phyloP scores from a whole-genome alignment of 2,113 vertebrate species.

The Procavia capensis region DNA sequence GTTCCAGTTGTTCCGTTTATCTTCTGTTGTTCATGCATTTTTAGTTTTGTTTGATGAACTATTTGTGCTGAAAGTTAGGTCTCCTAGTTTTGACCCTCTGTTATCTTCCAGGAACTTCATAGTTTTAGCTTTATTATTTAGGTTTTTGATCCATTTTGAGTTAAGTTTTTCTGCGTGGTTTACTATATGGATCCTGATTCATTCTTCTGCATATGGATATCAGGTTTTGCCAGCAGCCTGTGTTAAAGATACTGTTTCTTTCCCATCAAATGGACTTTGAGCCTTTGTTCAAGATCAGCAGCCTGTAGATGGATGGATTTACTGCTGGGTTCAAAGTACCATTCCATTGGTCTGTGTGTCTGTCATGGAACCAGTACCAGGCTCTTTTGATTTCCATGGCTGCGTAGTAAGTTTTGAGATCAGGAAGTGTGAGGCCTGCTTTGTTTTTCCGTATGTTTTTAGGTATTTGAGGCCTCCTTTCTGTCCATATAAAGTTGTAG shows the following conservation, averaged over 20 bases:
- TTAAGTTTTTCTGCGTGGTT: neutral
- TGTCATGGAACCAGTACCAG: neutral
- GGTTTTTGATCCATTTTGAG: neutral
- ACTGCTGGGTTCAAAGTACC: neutral
- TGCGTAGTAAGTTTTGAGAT: neutral
- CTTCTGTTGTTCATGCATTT: neutral
- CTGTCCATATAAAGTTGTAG: neutral
- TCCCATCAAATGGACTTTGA: no score
- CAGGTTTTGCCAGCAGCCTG: neutral
- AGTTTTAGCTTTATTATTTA: neutral
- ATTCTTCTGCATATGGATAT: neutral
- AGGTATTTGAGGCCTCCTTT: neutral
- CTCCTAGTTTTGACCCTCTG: neutral
- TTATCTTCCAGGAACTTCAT: neutral
- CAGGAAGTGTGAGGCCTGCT: neutral
- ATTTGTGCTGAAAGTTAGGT: neutral
- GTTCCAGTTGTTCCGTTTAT: neutral
- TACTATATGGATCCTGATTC: neutral
- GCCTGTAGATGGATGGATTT: neutral
- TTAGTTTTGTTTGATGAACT: neutral
- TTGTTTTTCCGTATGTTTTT: neutral
- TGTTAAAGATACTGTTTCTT: neutral
- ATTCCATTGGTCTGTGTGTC: neutral
- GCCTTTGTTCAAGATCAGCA: neutral
- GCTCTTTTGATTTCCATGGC: no score